Conservation (phyloP, 2,113 vertebrate species). For the Plotosus lineatus region DNA sequence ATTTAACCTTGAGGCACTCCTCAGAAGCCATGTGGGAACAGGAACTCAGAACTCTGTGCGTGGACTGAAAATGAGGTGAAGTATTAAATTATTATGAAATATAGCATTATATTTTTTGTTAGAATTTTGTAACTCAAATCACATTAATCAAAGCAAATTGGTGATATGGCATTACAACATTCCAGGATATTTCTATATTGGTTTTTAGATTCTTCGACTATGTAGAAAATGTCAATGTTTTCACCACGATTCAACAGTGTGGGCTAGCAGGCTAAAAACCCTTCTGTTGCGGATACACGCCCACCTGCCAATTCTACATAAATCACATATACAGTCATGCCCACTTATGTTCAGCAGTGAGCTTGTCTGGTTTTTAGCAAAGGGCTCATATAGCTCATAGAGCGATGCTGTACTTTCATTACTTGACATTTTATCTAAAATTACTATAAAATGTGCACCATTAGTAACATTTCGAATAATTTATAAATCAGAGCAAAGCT, state of each 20-base stretch:
- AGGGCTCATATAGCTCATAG: not conserved
- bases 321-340: not conserved
- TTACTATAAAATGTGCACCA: not conserved
- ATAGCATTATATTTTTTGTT: not conserved
- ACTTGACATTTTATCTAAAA: not conserved
- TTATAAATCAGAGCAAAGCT: not conserved
- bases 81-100: not conserved
- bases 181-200: not conserved
- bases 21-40: constrained; percentile 13
- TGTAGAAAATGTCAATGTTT: not conserved
- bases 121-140: not conserved
- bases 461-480: not conserved
- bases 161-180: not conserved
- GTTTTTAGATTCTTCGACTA: not conserved
- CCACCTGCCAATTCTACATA: not conserved
- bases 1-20: not conserved
- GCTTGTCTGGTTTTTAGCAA: not conserved
- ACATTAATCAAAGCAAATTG: not conserved
- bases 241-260: too few species aligned
- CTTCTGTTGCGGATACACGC: not conserved
- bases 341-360: not conserved
- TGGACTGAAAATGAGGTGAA: not conserved
- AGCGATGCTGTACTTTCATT: not conserved
- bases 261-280: not conserved
- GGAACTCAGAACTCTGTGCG: not conserved